Base-by-base conservation (phyloP, 2,113 vertebrate species). In the Neotoma lepida region DNA sequence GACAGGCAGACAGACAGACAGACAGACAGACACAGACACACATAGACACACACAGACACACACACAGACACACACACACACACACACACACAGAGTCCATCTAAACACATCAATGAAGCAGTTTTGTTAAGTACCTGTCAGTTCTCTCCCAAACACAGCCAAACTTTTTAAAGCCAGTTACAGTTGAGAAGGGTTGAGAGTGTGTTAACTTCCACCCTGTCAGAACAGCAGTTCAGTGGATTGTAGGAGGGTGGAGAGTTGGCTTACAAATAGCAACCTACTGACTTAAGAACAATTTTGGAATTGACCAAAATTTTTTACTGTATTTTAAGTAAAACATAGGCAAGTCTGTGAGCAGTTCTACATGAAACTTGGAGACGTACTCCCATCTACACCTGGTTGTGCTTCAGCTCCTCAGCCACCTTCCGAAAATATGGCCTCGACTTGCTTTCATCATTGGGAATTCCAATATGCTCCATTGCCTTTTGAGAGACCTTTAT, bases 401-500 rank as follows among this genome's bases (percentile, higher is more conserved):
- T 88, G 1, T 35, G 58, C 9, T 78, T 92, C 20, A 78, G 4
- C 77, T 58, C 61, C 39, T 93, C 49, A 82, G 49, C 17, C 39
- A 24, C 68, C 44, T n/a, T 73, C 88, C 76, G 22, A 87, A 94
- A 95, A 80, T 82, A 63, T 17, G 4, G 70, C 78, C 58, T 70
- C 10, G 14, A 14, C 41, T 92, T 54, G n/a, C 39, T 87, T 76
- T 91, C 80, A 82, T n/a, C 49, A 10, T 76, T 39, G 86, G 61
- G 80, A 87, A 61, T 78, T 92, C 46, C 90, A 90, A 54, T 90
- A 84, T 51, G 30, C 82, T 73, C 66, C 70, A 91, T 56, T 97
- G 86, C 64, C 76, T 94, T 91, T 86, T 56, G 73, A 77, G 39
- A 93, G 64, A 93, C 54, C 18, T 95, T 92, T 90, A 64, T 88